These are phyloP conservation scores for Jacana jacana DNA, from an alignment of 2,113 vertebrate species.

Conservation along the genomic window DNA sequence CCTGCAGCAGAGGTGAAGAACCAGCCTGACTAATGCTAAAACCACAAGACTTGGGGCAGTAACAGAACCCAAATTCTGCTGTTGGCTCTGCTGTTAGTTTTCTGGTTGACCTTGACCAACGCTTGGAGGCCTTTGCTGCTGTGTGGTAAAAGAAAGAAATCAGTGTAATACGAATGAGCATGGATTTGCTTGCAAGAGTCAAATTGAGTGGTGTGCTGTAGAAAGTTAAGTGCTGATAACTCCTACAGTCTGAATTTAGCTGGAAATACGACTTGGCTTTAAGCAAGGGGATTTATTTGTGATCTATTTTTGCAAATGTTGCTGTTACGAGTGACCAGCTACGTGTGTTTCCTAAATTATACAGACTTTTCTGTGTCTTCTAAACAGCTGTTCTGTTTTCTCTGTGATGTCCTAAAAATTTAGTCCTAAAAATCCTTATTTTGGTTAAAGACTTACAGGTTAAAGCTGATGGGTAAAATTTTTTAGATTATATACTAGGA, in stretches of 20 bases:
- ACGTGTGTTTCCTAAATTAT: background rate
- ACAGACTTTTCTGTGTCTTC: background rate
- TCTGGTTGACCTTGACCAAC: background rate
- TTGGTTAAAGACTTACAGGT: background rate
- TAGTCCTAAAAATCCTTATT: background rate
- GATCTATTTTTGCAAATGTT: background rate
- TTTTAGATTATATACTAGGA: too few species aligned
- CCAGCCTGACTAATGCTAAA: background rate
- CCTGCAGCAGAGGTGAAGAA: background rate
- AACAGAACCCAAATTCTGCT: background rate
- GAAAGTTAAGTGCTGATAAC: background rate
- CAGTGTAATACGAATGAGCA: background rate
- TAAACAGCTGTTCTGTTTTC: background rate
- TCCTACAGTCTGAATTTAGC: background rate
- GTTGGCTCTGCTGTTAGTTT: background rate
- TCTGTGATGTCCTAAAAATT: too few species aligned
- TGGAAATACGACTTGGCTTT: background rate
- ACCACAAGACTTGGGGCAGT: background rate
- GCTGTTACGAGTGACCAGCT: background rate
- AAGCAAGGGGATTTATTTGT: background rate
- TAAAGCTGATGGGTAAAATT: background rate
- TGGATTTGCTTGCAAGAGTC: background rate
- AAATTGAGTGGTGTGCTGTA: background rate
- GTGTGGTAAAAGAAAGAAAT: background rate
- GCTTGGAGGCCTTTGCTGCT: background rate